Evolutionary conservation across 2,888 invertebrate species (phyloP).

Genomic region (Conops quadrifasciatus): DNA sequence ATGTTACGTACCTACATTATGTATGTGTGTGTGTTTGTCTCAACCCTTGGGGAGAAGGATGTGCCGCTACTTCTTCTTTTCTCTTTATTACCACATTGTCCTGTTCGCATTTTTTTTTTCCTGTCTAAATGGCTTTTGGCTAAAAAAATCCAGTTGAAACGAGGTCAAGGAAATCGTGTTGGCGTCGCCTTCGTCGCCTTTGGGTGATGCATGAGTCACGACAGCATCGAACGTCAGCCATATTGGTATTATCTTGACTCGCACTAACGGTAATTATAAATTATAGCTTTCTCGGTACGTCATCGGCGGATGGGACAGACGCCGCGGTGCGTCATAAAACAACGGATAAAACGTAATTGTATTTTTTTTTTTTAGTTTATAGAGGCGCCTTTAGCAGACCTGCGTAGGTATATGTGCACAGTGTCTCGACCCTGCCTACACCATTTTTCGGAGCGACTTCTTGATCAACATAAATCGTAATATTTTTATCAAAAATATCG

Average conservation of each 20-base stretch:
- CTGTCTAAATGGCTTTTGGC: constrained; percentile 28
- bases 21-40: neutral
- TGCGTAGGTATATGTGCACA: too few relatives aligned
- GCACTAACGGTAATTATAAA: constrained; percentile 7
- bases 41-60: neutral
- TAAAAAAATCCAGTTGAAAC: neutral
- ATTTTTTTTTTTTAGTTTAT: too few relatives aligned
- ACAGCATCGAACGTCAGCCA: neutral
- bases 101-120: neutral
- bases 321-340: neutral
- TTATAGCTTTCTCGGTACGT: neutral
- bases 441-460: too few relatives aligned
- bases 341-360: too few relatives aligned
- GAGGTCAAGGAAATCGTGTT: constrained; percentile 16
- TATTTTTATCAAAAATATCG: too few relatives aligned
- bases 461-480: too few relatives aligned
- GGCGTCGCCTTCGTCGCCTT: neutral
- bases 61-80: neutral
- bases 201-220: neutral
- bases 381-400: too few relatives aligned
- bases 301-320: neutral
- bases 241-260: neutral
- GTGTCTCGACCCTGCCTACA: too few relatives aligned
- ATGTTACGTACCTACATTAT: too few relatives aligned
- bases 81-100: constrained; percentile 12